A percentile compares a stretch with the other conserved stretches of the same genome.
Conservation (phyloP, 1,140 invertebrate species). For the Bactericera cockerelli region DNA sequence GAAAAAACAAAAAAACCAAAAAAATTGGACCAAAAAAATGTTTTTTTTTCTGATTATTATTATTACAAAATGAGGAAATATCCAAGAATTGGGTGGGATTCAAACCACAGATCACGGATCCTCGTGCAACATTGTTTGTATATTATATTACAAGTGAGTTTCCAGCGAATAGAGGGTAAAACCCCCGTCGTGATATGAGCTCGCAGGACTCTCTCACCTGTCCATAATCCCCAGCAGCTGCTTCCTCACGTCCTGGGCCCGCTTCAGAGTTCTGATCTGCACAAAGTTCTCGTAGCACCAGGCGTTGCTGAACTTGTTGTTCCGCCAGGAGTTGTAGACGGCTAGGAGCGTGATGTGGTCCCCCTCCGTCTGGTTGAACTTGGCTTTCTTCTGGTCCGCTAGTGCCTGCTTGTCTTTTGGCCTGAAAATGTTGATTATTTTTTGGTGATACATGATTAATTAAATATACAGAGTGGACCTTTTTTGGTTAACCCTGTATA, state of each 20-base stretch:
- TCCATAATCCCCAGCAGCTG: conserved; percentile 97
- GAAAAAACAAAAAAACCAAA: no score
- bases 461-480: neutral
- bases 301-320: conserved; percentile 96
- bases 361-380: conserved; percentile 97
- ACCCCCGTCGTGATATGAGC: no score
- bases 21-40: no score
- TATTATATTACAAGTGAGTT: no score
- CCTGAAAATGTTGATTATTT: conserved; percentile 31
- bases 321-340: conserved; percentile 99
- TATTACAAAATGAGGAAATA: neutral
- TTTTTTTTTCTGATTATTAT: neutral
- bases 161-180: no score
- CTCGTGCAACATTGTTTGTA: neutral
- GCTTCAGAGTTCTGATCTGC: conserved; percentile 88
- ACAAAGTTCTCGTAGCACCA: conserved; percentile 99
- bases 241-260: conserved; percentile 96
- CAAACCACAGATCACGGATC: no score
- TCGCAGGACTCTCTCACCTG: no score
- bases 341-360: conserved; percentile 96
- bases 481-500: neutral
- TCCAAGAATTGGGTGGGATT: no score
- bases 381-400: conserved; percentile 97
- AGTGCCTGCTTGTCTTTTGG: conserved; percentile 94
- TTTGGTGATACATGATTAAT: no score